A percentile compares a stretch with the other conserved stretches of the same genome.
Conservation (phyloP, 2,113 vertebrate species). For the Istiophorus platypterus region DNA sequence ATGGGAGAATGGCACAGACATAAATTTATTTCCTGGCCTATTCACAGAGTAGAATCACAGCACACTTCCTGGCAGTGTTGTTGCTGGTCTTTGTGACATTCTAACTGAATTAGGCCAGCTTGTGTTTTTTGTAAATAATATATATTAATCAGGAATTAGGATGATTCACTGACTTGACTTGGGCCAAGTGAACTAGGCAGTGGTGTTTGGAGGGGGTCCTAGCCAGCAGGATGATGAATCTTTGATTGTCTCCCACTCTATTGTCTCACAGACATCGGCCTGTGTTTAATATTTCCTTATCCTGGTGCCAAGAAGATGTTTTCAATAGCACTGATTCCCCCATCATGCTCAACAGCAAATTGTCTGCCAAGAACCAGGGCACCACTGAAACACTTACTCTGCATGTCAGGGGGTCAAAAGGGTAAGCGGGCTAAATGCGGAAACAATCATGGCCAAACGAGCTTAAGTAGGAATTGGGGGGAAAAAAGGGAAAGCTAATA, state of each 20-base stretch:
- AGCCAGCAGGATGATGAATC: constrained; percentile 56
- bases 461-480: constrained; percentile 11
- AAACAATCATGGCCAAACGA: constrained; percentile 42
- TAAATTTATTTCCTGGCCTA: neutral
- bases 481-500: neutral
- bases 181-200: constrained; percentile 18
- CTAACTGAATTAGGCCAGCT: neutral
- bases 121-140: constrained; percentile 10
- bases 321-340: constrained; percentile 27
- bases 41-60: neutral
- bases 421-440: constrained; percentile 55
- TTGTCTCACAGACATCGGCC: constrained; percentile 53
- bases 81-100: neutral
- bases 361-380: constrained; percentile 21
- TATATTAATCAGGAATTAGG: constrained; percentile 29
- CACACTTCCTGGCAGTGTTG: neutral
- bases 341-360: constrained; percentile 26
- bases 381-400: constrained; percentile 32
- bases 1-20: neutral
- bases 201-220: constrained; percentile 43
- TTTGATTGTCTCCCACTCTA: constrained; percentile 22
- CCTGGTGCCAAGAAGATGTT: constrained; percentile 63
- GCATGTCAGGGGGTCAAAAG: constrained; percentile 48
- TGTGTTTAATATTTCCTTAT: constrained; percentile 68
- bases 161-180: constrained; percentile 33